Percentiles rank a stretch among this genome's conserved stretches.
Conservation (phyloP, 2,113 vertebrate species). For the Columba janthina region DNA sequence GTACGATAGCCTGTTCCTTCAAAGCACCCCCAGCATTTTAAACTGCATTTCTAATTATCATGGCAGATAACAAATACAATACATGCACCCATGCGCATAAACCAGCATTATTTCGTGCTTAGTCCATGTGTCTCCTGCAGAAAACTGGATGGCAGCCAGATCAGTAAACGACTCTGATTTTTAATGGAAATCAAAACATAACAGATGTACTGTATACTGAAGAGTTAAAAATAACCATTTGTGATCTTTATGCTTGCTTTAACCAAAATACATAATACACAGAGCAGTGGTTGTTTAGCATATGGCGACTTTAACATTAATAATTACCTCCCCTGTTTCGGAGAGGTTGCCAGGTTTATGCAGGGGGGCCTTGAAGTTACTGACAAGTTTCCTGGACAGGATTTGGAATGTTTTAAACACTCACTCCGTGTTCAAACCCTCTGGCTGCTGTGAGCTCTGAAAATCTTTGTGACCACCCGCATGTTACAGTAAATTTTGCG, state of each 20-base stretch:
- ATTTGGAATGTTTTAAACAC: background rate
- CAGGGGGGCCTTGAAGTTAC: background rate
- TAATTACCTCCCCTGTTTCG: background rate
- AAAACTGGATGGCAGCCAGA: conserved; percentile 53
- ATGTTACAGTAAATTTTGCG: background rate
- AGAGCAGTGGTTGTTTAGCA: conserved; percentile 8
- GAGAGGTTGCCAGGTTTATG: background rate
- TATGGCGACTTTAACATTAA: conserved; percentile 5
- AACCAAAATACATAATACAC: background rate
- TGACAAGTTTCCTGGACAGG: background rate
- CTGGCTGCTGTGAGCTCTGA: background rate
- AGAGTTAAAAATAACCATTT: conserved; percentile 67
- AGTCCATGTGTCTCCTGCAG: conserved; percentile 52
- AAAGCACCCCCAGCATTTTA: background rate
- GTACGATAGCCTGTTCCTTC: background rate
- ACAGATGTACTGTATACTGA: conserved; percentile 59
- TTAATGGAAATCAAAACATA: conserved; percentile 46
- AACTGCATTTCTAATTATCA: background rate
- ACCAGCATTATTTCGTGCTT: conserved; percentile 30
- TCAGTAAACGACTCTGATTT: conserved; percentile 56
- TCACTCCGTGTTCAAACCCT: background rate
- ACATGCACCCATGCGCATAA: conserved; percentile 15
- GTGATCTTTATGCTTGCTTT: conserved; percentile 23
- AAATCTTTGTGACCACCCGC: background rate
- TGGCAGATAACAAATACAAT: conserved; percentile 24